Conservation (phyloP, 2,888 invertebrate genomes). For the Diarsia dahlii region DNA sequence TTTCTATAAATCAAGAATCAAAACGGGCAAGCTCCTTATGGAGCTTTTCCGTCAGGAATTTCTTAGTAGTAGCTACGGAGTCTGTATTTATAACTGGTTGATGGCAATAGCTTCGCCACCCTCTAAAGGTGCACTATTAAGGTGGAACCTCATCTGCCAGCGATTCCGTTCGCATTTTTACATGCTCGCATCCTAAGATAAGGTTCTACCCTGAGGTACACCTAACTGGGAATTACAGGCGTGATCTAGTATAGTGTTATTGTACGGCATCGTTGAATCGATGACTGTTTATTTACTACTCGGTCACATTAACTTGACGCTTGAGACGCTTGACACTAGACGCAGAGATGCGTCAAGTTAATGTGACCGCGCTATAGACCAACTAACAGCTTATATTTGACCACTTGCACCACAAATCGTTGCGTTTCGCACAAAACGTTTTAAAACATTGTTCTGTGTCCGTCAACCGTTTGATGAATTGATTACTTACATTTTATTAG, state of each 20-base stretch:
- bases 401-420: background rate
- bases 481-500: background rate
- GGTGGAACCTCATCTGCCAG: background rate
- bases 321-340: no score
- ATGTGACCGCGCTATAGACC: no score
- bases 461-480: background rate
- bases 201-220: background rate
- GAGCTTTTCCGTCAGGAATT: background rate
- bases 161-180: background rate
- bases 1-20: conserved; percentile 5
- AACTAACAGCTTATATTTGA: no score
- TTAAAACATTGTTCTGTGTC: background rate
- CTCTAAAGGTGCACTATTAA: background rate
- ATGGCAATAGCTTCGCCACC: background rate
- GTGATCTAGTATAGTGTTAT: background rate
- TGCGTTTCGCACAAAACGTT: background rate
- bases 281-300: no score
- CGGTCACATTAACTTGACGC: no score
- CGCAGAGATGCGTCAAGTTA: no score
- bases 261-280: background rate
- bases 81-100: background rate
- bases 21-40: background rate
- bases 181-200: background rate
- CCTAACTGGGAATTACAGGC: background rate
- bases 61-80: background rate